Conservation (phyloP, 2,113 vertebrate species). For the Globicephala melas region DNA sequence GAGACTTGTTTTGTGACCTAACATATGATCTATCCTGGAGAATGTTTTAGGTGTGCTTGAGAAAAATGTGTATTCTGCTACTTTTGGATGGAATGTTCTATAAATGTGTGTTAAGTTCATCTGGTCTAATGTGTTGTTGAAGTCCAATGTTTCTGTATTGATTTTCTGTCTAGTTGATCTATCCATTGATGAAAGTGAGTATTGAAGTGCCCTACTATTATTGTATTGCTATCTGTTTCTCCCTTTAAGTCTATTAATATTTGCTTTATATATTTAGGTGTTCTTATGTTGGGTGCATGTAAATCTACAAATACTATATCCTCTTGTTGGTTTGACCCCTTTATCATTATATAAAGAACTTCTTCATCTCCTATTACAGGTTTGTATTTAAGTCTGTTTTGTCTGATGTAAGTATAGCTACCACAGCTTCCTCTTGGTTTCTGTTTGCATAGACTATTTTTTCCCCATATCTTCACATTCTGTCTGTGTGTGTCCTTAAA, state of each 20-base stretch:
- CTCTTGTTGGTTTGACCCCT: background rate
- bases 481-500: background rate
- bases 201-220: background rate
- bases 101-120: too few relatives aligned
- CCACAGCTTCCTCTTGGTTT: background rate
- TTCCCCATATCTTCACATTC: background rate
- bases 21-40: background rate
- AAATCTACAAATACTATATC: background rate
- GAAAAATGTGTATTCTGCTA: too few relatives aligned
- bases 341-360: background rate
- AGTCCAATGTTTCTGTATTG: too few relatives aligned
- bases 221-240: background rate
- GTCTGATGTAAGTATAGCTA: background rate
- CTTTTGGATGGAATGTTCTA: too few relatives aligned
- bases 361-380: background rate
- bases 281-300: background rate
- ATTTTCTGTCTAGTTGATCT: background rate
- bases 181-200: background rate
- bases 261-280: background rate
- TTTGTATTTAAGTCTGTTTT: background rate
- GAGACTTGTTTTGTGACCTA: background rate
- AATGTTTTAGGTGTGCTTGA: too few relatives aligned
- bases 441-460: background rate
- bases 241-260: background rate
- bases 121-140: too few relatives aligned